Base-by-base conservation (phyloP, 2,797 vertebrate genomes). In the Silurus lanzhouensis region DNA sequence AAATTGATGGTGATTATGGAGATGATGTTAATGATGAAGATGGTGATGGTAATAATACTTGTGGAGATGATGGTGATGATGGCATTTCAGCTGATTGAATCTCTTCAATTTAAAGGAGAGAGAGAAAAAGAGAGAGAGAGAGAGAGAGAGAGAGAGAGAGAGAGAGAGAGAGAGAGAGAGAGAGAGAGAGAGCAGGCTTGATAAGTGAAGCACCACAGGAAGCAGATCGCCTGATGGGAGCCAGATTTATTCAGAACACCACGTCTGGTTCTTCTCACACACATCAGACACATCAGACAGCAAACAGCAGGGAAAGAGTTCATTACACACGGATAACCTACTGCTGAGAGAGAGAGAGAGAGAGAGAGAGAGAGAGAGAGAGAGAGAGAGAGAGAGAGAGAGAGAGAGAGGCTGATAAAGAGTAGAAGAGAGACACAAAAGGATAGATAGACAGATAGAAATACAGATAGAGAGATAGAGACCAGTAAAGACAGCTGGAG, bases 251-350 rank as follows among this genome's bases (percentile, higher is more conserved):
- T 19, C 38, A 12, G 44, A 72, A 14, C 70, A 72, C 46, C 70
- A n/a, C 44, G 22, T 72, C 70, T 72, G 70, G 22, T 72, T 48
- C 70, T 20, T 48, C 70, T 72, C 70, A 71, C 19, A 71, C 72
- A 79, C 79, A 84, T 38, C n/a, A 48, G 25, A 74, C 71, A 74
- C 71, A 52, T 25, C 46, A 74, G 22, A 74, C 71, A 74, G 22
- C 22, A 9, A 52, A 52, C 20, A 25, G 68, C 44, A n/a, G 68
- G 44, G 44, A 72, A 48, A 72, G 44, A 20, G 20, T 44, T 72
- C 70, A 48, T 46, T 72, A 48, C 5, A 72, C 70, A 72, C 44
- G 46, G 44, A 72, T n/a, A 22, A 72, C 70, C 20, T 20, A 72
- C 70, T 48, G 38, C 68, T 71, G n/a, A 75, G 52, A 27, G n/a